A percentile compares a stretch with the other conserved stretches of the same genome.
Evolutionary conservation across 2,113 vertebrate species (phyloP).

Genomic region (Pimephales promelas): DNA sequence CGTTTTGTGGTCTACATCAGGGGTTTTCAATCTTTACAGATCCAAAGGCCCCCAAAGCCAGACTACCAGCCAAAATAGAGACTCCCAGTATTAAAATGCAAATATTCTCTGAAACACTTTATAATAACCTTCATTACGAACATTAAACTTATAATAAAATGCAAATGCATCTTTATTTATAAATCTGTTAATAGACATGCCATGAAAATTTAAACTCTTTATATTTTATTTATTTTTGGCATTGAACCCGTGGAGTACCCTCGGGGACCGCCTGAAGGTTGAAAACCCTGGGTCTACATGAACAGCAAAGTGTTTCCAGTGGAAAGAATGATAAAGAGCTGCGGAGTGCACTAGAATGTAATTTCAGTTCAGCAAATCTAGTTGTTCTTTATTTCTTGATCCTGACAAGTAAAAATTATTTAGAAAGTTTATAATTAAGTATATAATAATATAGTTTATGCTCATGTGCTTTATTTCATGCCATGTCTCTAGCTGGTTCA

Average conservation of each 20-base stretch:
- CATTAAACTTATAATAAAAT: slow-evolving; percentile 20
- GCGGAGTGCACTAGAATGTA: not conserved
- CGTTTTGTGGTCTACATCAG: not conserved
- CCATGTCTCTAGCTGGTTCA: too few species aligned
- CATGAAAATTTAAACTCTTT: not conserved
- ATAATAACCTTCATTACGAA: slow-evolving; percentile 2
- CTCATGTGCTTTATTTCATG: not conserved
- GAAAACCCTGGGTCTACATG: not conserved
- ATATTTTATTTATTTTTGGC: slow-evolving; percentile 7
- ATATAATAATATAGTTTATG: not conserved
- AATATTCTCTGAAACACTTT: not conserved
- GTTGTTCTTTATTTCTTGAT: not conserved
- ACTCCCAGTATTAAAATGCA: slow-evolving; percentile 1
- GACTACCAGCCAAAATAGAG: not conserved
- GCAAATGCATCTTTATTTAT: slow-evolving; percentile 19
- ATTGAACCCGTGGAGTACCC: not conserved
- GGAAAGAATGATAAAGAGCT: not conserved
- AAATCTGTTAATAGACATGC: not conserved
- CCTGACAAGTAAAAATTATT: not conserved
- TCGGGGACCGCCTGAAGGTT: not conserved
- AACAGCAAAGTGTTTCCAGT: not conserved
- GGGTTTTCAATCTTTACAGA: not conserved
- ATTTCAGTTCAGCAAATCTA: not conserved
- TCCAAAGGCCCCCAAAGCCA: not conserved
- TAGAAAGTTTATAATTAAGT: not conserved